Conservation (phyloP, 1,140 invertebrate species). For the Lutraria rhynchaena region DNA sequence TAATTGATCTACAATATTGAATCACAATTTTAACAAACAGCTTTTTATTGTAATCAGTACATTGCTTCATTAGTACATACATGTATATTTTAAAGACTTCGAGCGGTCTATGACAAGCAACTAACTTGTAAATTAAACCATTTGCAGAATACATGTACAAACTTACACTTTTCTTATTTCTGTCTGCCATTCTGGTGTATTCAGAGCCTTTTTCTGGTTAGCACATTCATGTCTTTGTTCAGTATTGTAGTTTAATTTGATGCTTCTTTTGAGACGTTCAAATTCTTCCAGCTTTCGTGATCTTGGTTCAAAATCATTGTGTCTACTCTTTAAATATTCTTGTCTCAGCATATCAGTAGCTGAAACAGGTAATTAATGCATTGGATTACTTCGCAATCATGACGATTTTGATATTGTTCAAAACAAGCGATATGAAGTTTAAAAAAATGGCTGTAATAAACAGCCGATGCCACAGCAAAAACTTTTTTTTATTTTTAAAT, state of each 20-base stretch:
- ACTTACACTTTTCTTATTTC: constrained; percentile 16
- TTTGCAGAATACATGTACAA: not conserved
- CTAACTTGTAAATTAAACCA: not conserved
- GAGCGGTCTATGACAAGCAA: not conserved
- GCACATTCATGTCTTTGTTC: not conserved
- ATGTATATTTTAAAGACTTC: not conserved
- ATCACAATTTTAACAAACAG: not conserved
- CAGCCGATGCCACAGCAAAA: no score
- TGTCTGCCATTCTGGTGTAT: not conserved
- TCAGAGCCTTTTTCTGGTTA: not conserved
- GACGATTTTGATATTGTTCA: no score
- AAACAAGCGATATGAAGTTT: no score
- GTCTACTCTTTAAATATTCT: not conserved
- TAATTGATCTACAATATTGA: not conserved
- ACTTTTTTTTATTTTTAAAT: no score
- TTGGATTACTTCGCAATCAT: no score
- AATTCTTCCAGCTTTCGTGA: not conserved
- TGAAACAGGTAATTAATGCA: not conserved
- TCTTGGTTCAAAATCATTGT: not conserved
- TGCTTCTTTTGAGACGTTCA: not conserved
- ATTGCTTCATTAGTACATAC: not conserved
- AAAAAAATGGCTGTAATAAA: no score
- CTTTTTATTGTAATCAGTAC: not conserved
- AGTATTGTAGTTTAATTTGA: not conserved
- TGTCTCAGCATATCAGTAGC: not conserved